Evolutionary conservation across 2,888 invertebrate genomes (phyloP).

Genomic region (Megaustenia siamemsis): DNA sequence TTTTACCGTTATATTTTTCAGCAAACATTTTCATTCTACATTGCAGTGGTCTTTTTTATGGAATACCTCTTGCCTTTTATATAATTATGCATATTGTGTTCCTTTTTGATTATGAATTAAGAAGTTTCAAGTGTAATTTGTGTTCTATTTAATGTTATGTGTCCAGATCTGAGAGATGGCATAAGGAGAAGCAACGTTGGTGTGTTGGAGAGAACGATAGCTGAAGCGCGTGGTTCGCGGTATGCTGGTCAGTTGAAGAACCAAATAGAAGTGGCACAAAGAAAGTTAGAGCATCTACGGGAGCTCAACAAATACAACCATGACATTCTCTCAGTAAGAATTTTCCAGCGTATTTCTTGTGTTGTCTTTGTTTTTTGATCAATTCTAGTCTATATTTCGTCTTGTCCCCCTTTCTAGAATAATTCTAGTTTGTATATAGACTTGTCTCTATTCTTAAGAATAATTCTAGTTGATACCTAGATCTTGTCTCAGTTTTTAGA

Average conservation of each 20-base stretch:
- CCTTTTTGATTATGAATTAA: too few relatives aligned
- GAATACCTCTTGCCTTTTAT: too few relatives aligned
- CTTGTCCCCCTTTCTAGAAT: too few relatives aligned
- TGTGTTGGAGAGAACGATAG: conserved; percentile 67
- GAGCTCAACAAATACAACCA: conserved; percentile 70
- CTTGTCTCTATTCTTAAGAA: too few relatives aligned
- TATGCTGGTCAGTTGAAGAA: conserved; percentile 63
- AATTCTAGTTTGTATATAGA: too few relatives aligned
- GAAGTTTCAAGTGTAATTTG: background rate
- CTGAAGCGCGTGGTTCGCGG: conserved; percentile 62
- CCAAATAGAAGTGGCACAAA: conserved; percentile 65
- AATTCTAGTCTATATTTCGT: too few relatives aligned
- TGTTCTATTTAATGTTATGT: background rate
- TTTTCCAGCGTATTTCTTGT: background rate
- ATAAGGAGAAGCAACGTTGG: conserved; percentile 68
- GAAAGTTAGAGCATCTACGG: conserved; percentile 65
- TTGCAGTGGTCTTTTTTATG: too few relatives aligned
- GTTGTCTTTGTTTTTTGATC: background rate
- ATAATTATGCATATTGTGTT: too few relatives aligned
- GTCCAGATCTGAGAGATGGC: conserved; percentile 70
- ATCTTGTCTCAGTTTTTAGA: too few relatives aligned
- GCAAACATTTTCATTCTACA: too few relatives aligned
- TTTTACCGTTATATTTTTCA: too few relatives aligned
- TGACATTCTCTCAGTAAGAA: conserved; percentile 62
- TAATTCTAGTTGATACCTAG: too few relatives aligned